Base-by-base conservation (phyloP, 2,797 vertebrate species). In the Cossypha caffra region DNA sequence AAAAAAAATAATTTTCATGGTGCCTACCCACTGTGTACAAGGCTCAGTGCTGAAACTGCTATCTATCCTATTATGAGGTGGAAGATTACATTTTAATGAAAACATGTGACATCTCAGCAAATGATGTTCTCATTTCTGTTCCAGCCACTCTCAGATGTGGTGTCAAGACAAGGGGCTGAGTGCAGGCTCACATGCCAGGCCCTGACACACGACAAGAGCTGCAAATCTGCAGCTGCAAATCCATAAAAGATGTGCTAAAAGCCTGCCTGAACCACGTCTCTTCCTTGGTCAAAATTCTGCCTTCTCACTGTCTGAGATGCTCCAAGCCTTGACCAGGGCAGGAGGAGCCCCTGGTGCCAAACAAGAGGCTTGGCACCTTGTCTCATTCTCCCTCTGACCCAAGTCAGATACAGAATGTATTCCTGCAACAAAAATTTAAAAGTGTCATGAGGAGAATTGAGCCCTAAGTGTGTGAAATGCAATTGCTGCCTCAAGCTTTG, bases 1-100 rank as follows among this genome's bases (percentile, higher is more conserved):
- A 90, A 95, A 98, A 96, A 57, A 98, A 98, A 98, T 77, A 98
- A 98, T 77, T 99, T 99, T 87, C 96, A 95, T 10, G 98, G 98
- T 4, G 71, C 77, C 31, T 98, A 98, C 84, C 96, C 98, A 3
- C 94, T 98, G 95, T 96, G 98, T 33, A 96, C 93, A 57, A 86
- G 98, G 43, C 83, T 97, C 89, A 97, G 80, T n/a, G 86, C 98
- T 86, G 86, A 98, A 73, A 94, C 95, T 28, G 93, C 91, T n/a
- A 66, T 98, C 92, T 93, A 77, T 58, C 98, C 98, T 8, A 66
- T 97, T 66, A 88, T 95, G 52, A 78, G 58, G 98, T 98, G 95
- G 42, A 74, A 66, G 82, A 82, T 90, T 84, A 74, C 43, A 90
- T 87, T 87, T 86, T 90, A 96, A 94, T 93, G 77, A 81, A 88